Evolutionary conservation across 2,888 invertebrate species (phyloP).

Genomic region (Cheilosia pagana): DNA sequence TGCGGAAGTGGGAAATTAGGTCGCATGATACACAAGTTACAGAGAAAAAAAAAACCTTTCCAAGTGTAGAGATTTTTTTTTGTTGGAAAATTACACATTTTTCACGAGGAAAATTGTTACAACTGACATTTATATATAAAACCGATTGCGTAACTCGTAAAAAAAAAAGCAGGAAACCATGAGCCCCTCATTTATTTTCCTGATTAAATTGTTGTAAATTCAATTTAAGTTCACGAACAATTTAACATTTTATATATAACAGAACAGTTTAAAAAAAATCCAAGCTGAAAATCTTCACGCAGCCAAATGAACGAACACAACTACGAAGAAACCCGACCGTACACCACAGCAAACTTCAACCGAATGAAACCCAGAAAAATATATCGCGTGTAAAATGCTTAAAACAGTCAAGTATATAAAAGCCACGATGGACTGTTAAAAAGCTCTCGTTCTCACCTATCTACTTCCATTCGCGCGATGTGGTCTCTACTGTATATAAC

Average conservation of each 20-base stretch:
- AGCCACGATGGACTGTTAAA: slow-evolving; percentile 33
- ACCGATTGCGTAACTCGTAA: slow-evolving; percentile 46
- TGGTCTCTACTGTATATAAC: slow-evolving; percentile 28
- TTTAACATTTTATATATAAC: not conserved
- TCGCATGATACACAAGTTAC: slow-evolving; percentile 75
- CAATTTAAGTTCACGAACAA: not conserved
- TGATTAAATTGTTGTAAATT: slow-evolving; percentile 1
- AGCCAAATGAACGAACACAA: slow-evolving; percentile 15
- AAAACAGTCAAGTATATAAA: slow-evolving; percentile 65
- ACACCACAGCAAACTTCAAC: slow-evolving; percentile 80
- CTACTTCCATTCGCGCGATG: slow-evolving; percentile 32
- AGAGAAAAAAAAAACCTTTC: slow-evolving; percentile 16
- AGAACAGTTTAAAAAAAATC: not conserved
- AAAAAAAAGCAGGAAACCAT: slow-evolving; percentile 14
- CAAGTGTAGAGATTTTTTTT: slow-evolving; percentile 16
- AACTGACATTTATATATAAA: slow-evolving; percentile 1
- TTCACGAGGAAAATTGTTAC: not conserved
- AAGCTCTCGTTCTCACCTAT: slow-evolving; percentile 60
- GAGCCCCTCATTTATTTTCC: not conserved
- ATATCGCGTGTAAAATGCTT: slow-evolving; percentile 79
- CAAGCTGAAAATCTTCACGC: slow-evolving; percentile 31
- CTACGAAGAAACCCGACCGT: slow-evolving; percentile 78
- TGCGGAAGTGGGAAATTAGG: slow-evolving; percentile 78
- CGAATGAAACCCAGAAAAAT: slow-evolving; percentile 82
- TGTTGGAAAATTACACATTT: slow-evolving; percentile 5